Evolutionary conservation across 2,888 invertebrate species (phyloP).

Genomic region (Ophraella communa): DNA sequence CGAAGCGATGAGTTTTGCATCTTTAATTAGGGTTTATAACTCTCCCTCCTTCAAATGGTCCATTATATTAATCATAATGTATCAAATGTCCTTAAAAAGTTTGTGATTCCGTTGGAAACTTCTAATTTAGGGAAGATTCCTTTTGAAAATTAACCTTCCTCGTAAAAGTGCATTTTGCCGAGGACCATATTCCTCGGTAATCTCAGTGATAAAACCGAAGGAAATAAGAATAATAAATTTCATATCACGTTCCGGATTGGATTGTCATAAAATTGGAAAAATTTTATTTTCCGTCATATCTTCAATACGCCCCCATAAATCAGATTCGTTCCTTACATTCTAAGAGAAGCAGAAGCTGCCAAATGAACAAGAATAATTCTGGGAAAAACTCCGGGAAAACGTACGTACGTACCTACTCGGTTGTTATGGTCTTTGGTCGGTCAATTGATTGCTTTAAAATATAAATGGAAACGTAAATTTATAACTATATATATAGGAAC

Average conservation of each 20-base stretch:
- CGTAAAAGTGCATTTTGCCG: neutral
- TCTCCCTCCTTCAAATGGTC: too few species aligned
- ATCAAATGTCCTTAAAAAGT: too few species aligned
- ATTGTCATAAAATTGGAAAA: conserved; percentile 32
- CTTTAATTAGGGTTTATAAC: too few species aligned
- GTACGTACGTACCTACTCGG: too few species aligned
- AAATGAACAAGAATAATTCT: conserved; percentile 17
- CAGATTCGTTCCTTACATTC: conserved; percentile 27
- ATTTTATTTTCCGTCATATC: conserved; percentile 30
- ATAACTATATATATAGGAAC: too few species aligned
- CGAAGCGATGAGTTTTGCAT: too few species aligned
- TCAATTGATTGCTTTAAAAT: too few species aligned
- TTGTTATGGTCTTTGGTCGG: too few species aligned
- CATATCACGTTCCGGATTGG: conserved; percentile 31
- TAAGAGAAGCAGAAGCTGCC: conserved; percentile 18
- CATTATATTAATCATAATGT: too few species aligned
- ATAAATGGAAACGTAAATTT: too few species aligned
- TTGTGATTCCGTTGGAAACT: too few species aligned
- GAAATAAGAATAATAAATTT: conserved; percentile 32
- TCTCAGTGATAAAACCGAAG: conserved; percentile 25
- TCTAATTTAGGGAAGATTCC: neutral
- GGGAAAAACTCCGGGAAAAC: conserved; percentile 13
- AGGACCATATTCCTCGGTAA: conserved; percentile 18
- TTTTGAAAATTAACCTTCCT: neutral
- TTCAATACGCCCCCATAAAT: conserved; percentile 26